A percentile compares a stretch with the other conserved stretches of the same genome.
Evolutionary conservation across 64 coral and sea anemone species (phyloP).

Genomic region (Anthopleura sola): DNA sequence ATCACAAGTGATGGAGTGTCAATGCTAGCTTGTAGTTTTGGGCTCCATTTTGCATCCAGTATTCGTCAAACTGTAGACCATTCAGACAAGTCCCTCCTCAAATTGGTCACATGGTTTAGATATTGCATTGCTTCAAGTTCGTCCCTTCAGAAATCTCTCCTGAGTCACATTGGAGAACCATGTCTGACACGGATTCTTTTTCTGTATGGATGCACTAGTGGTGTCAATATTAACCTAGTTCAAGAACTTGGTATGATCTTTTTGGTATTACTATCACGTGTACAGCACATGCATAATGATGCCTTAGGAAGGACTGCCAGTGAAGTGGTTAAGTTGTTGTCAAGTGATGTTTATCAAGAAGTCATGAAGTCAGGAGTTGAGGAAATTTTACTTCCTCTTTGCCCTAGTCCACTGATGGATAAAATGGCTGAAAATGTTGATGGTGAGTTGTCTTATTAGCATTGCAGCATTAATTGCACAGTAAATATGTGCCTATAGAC

Average conservation of each 20-base stretch:
- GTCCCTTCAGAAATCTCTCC: neutral
- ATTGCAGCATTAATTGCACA: neutral
- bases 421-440: neutral
- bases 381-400: conserved; percentile 22
- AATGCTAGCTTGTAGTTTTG: neutral
- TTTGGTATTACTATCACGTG: conserved; percentile 24
- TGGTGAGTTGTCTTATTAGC: conserved; percentile 7
- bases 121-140: neutral
- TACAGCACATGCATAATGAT: conserved; percentile 11
- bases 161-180: neutral
- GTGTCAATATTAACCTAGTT: neutral
- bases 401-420: conserved; percentile 21
- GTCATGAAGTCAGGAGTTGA: conserved; percentile 12
- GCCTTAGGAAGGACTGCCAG: neutral
- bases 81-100: neutral
- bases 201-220: neutral
- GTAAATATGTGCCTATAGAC: too few species aligned
- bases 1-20: neutral
- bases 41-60: neutral
- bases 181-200: neutral
- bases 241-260: conserved; percentile 36
- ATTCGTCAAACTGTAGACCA: neutral
- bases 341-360: conserved; percentile 7
- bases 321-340: neutral
- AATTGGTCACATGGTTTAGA: conserved; percentile 23